These are phyloP conservation scores for Epinotia nisella DNA, from an alignment of 2,888 invertebrate species.

Conservation along the genomic window DNA sequence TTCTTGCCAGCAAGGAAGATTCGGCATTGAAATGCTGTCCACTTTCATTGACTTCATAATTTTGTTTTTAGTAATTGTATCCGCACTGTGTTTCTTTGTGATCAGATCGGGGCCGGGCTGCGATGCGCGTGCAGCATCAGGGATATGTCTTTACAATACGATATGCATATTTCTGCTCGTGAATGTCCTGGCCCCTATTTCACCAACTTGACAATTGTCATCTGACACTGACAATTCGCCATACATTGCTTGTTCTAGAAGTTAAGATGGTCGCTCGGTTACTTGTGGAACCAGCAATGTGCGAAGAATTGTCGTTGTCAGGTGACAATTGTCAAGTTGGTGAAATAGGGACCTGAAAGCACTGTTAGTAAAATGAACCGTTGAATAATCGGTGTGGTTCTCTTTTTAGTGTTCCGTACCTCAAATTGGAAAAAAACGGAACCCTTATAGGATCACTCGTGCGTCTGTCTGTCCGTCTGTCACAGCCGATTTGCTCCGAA, in stretches of 20 bases:
- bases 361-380: not conserved
- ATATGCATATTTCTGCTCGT: not conserved
- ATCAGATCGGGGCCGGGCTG: not conserved
- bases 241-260: too few species aligned
- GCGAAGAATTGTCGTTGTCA: too few species aligned
- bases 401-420: too few species aligned
- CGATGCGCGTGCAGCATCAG: constrained; percentile 2
- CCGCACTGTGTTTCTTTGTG: constrained; percentile 43
- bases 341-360: not conserved
- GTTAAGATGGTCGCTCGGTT: too few species aligned
- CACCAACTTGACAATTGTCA: too few species aligned
- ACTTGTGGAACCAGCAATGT: too few species aligned
- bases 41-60: constrained; percentile 41
- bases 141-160: not conserved
- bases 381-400: not conserved
- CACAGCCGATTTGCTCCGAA: too few species aligned
- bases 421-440: too few species aligned
- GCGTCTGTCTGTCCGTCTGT: too few species aligned
- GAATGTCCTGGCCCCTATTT: not conserved
- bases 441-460: too few species aligned
- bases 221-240: too few species aligned
- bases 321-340: too few species aligned
- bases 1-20: not conserved
- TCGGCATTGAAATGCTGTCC: constrained; percentile 36
- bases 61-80: constrained; percentile 41